Percentiles rank a stretch among this genome's conserved stretches.
These are phyloP conservation scores for Corapipo altera DNA, from an alignment of 2,113 vertebrate species.

Conservation along the genomic window DNA sequence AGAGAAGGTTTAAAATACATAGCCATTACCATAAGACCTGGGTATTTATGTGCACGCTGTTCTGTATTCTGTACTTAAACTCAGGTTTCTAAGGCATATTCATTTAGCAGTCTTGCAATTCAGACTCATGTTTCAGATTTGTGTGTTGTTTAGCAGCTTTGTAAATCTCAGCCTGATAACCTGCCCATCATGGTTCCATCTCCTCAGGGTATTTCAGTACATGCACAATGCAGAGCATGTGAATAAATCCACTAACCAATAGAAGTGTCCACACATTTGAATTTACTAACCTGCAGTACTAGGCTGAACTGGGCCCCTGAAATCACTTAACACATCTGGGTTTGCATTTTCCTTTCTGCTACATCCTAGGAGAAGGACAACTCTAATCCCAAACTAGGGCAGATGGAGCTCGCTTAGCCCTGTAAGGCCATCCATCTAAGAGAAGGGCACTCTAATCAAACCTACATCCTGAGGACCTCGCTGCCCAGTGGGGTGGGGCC, in stretches of 20 bases:
- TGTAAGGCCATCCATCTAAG: too few species aligned
- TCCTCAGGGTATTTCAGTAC: neutral
- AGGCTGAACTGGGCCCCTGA: neutral
- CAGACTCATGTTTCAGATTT: neutral
- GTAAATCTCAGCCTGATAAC: neutral
- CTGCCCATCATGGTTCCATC: neutral
- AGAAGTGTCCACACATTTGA: neutral
- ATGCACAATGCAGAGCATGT: fast-evolving
- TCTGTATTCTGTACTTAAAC: neutral
- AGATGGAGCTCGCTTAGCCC: too few species aligned
- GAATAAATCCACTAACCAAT: neutral
- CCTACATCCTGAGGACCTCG: too few species aligned
- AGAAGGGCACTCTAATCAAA: too few species aligned
- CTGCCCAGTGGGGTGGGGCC: too few species aligned
- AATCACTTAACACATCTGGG: neutral
- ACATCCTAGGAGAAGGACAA: too few species aligned
- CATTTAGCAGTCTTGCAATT: neutral
- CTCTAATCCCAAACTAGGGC: too few species aligned
- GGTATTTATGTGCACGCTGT: neutral
- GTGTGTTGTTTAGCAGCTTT: neutral
- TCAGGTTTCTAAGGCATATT: neutral
- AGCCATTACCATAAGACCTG: neutral
- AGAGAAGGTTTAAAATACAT: neutral
- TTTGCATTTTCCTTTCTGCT: neutral
- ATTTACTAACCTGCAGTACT: neutral